These are phyloP conservation scores for Sipunculus nudus DNA, from an alignment of 2,888 invertebrate species.

Conservation along the genomic window DNA sequence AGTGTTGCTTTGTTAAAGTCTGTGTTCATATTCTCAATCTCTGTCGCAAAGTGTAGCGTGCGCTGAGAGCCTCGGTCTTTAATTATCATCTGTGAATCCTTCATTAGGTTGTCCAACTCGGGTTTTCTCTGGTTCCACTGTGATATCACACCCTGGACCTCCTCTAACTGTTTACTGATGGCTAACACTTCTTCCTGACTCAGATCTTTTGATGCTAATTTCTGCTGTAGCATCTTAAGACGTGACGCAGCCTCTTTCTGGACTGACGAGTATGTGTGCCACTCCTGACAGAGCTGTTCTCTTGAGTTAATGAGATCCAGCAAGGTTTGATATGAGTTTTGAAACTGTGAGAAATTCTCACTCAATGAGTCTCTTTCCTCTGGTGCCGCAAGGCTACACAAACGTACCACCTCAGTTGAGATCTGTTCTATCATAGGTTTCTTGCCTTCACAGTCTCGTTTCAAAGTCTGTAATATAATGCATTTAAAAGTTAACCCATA, in stretches of 20 bases:
- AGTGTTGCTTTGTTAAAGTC: not conserved
- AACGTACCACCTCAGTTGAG: slow-evolving; percentile 86
- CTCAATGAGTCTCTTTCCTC: too few relatives aligned
- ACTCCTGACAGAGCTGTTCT: slow-evolving; percentile 58
- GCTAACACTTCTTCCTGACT: slow-evolving; percentile 75
- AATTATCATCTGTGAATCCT: slow-evolving; percentile 51
- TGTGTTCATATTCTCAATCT: slow-evolving; percentile 48
- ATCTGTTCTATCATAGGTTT: slow-evolving; percentile 81
- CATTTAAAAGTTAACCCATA: too few relatives aligned
- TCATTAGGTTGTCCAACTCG: slow-evolving; percentile 57
- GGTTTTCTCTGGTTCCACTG: slow-evolving; percentile 49
- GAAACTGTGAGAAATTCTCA: too few relatives aligned
- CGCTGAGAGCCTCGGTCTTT: slow-evolving; percentile 59
- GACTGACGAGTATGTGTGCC: slow-evolving; percentile 85
- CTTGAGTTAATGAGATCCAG: too few relatives aligned
- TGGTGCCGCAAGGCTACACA: too few relatives aligned
- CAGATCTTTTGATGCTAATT: slow-evolving; percentile 80
- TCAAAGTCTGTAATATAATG: slow-evolving; percentile 73
- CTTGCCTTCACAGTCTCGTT: slow-evolving; percentile 87
- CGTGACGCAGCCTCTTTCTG: slow-evolving; percentile 82
- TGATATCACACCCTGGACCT: slow-evolving; percentile 68
- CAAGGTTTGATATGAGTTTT: too few relatives aligned
- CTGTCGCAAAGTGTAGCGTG: slow-evolving; percentile 55
- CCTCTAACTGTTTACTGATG: slow-evolving; percentile 77
- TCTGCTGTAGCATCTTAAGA: slow-evolving; percentile 81